phyloP scores from a whole-genome alignment of 2,888 invertebrate species.

The Eristalinus aeneus region DNA sequence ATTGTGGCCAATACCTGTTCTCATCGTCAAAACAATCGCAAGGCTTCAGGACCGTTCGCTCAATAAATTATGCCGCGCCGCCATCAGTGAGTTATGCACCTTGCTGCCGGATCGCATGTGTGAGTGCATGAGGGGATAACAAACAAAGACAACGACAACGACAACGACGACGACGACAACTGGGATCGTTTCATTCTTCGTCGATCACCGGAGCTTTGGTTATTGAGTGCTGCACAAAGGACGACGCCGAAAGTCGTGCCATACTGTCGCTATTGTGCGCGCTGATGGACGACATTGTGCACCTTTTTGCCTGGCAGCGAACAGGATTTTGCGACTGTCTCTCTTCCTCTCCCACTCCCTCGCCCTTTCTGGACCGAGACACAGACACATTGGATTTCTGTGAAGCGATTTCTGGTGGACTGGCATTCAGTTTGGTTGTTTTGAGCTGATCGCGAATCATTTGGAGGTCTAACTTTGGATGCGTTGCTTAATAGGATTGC shows the following conservation, averaged over 20 bases:
- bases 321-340: slow-evolving; percentile 33
- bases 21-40: slow-evolving; percentile 65
- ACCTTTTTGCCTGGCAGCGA: slow-evolving; percentile 11
- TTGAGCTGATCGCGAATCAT: neutral
- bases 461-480: too few relatives aligned
- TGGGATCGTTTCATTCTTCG: slow-evolving; percentile 65
- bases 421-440: neutral
- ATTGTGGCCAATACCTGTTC: slow-evolving; percentile 53
- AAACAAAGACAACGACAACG: slow-evolving; percentile 3
- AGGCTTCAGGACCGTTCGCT: slow-evolving; percentile 40
- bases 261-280: slow-evolving; percentile 70
- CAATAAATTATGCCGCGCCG: slow-evolving; percentile 66
- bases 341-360: neutral
- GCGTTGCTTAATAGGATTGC: too few relatives aligned
- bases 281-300: slow-evolving; percentile 70
- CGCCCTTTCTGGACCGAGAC: neutral
- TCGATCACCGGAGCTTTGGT: slow-evolving; percentile 46
- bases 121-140: slow-evolving; percentile 1
- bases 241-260: slow-evolving; percentile 68
- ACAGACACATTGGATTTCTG: slow-evolving; percentile 54
- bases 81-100: slow-evolving; percentile 68
- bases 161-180: slow-evolving; percentile 25
- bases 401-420: slow-evolving; percentile 36
- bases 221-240: slow-evolving; percentile 57
- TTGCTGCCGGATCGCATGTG: slow-evolving; percentile 34